phyloP scores from a whole-genome alignment of 2,113 vertebrate genomes.

The Nycticryphes semicollaris region DNA sequence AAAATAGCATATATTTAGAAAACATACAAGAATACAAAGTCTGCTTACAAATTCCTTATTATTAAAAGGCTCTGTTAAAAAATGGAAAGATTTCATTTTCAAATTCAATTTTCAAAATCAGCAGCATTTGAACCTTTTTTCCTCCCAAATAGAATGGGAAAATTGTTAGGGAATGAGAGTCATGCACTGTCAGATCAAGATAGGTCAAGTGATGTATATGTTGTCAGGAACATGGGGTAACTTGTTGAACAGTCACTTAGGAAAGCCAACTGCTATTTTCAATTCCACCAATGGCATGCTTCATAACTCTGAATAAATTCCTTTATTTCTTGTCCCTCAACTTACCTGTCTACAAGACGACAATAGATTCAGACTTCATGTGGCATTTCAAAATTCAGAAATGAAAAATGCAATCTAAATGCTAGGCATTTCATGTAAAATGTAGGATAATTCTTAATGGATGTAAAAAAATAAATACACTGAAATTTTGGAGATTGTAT shows the following conservation, averaged over 20 bases:
- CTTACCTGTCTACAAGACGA: not conserved
- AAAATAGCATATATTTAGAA: not conserved
- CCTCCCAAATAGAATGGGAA: not conserved
- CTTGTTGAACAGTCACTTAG: not conserved
- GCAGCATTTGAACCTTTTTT: not conserved
- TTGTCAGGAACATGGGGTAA: not conserved
- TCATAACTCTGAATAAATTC: not conserved
- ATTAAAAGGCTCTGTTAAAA: not conserved
- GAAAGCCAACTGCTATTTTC: not conserved
- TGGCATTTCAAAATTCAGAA: not conserved
- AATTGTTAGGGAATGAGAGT: not conserved
- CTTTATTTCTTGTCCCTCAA: not conserved
- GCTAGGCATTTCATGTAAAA: not conserved
- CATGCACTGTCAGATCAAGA: not conserved
- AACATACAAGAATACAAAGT: accelerated
- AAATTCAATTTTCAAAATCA: not conserved
- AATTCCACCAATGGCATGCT: not conserved
- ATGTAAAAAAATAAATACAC: not conserved
- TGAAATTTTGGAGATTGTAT: not conserved
- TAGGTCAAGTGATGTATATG: not conserved
- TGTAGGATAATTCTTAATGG: not conserved
- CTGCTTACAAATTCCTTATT: not conserved
- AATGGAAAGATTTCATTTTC: not conserved
- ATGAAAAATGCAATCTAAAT: not conserved
- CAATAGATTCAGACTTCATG: not conserved